These are phyloP conservation scores for Thamnophis elegans DNA, from an alignment of 2,797 vertebrate species.

Conservation along the genomic window DNA sequence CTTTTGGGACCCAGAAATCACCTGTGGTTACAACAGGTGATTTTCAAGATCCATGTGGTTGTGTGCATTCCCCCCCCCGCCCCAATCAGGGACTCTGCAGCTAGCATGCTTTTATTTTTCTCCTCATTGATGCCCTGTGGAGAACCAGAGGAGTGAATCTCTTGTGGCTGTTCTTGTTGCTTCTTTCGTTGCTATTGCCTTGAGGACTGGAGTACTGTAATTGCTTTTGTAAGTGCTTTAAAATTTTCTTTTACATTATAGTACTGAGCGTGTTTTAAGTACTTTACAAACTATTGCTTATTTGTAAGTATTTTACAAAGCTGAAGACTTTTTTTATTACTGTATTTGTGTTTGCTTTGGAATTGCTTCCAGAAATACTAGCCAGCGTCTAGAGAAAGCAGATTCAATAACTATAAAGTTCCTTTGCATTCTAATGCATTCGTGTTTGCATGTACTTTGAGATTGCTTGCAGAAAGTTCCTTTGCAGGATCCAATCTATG, in stretches of 20 bases:
- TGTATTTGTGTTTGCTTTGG: neutral
- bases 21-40: neutral
- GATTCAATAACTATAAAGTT: neutral
- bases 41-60: neutral
- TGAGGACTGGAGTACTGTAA: neutral
- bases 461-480: neutral
- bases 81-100: neutral
- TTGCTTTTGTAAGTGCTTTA: neutral
- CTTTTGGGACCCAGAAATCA: neutral
- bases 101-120: neutral
- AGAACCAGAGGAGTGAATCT: neutral
- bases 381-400: neutral
- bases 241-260: neutral
- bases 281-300: neutral
- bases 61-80: neutral
- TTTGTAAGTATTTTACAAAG: neutral
- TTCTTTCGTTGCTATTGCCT: neutral
- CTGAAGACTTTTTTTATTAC: neutral
- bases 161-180: neutral
- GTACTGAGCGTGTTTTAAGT: neutral
- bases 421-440: neutral
- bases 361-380: neutral
- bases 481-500: neutral
- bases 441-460: neutral
- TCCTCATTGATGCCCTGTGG: neutral